Conservation (phyloP, 2,888 invertebrate species). For the Lycaena phlaeas region DNA sequence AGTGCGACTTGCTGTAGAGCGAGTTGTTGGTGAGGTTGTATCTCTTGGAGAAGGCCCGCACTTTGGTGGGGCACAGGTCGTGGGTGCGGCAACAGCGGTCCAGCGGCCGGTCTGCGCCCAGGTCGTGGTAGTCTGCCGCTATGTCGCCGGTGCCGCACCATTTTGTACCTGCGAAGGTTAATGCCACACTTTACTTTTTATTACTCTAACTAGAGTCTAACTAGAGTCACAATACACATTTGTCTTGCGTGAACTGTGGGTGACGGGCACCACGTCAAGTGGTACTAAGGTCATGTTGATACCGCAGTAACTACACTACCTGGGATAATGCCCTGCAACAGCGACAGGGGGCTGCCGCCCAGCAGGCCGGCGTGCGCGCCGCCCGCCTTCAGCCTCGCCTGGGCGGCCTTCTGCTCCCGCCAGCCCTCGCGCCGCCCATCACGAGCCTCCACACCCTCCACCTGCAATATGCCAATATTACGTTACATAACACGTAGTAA, state of each 20-base stretch:
- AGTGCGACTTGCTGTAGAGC: conserved; percentile 90
- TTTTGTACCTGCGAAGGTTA: conserved; percentile 85
- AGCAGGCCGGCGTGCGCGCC: conserved; percentile 62
- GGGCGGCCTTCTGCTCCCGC: conserved; percentile 30
- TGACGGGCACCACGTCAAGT: too few species aligned
- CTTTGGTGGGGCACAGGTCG: conserved; percentile 91
- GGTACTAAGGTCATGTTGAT: too few species aligned
- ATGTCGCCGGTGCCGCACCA: conserved; percentile 95
- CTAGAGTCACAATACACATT: too few species aligned
- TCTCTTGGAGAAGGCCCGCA: conserved; percentile 77
- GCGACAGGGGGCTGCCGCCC: conserved; percentile 77
- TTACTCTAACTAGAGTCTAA: too few species aligned
- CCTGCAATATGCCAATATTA: conserved; percentile 31
- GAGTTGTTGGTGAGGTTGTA: conserved; percentile 90
- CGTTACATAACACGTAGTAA: too few species aligned
- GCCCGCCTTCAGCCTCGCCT: conserved; percentile 45
- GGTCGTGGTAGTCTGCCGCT: conserved; percentile 86
- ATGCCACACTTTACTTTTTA: too few species aligned
- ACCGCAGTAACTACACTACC: too few species aligned
- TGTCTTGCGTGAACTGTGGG: too few species aligned
- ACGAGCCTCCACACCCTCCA: conserved; percentile 48
- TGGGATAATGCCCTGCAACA: conserved; percentile 86
- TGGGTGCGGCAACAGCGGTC: conserved; percentile 92
- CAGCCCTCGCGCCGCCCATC: conserved; percentile 27
- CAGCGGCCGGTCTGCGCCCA: conserved; percentile 80